Conservation (phyloP, 2,113 vertebrate genomes). For the Datnioides undecimradiatus region DNA sequence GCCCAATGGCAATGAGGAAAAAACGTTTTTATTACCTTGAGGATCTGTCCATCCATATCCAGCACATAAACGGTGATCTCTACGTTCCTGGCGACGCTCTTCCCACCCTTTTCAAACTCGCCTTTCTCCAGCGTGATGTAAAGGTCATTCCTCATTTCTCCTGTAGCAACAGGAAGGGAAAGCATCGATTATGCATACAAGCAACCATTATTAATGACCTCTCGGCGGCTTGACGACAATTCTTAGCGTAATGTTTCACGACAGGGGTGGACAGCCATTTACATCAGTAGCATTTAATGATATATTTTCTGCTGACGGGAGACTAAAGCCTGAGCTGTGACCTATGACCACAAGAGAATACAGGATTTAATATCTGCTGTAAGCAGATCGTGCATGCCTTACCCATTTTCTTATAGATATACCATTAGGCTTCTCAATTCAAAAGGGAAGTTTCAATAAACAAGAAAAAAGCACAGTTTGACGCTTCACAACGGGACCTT, state of each 20-base stretch:
- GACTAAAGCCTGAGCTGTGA: conserved; percentile 3
- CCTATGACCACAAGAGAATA: conserved; percentile 1
- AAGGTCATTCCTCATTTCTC: conserved; percentile 98
- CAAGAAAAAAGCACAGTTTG: background rate
- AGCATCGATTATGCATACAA: conserved; percentile 48
- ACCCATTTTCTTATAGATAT: background rate
- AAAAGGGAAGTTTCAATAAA: background rate
- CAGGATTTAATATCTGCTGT: background rate
- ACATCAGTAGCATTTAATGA: conserved; percentile 28
- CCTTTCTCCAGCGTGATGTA: conserved; percentile 96
- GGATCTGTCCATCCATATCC: conserved; percentile 89
- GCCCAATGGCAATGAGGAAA: background rate
- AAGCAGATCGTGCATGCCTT: background rate
- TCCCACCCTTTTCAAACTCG: conserved; percentile 98
- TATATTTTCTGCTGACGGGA: conserved; percentile 23
- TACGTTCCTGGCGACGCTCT: conserved; percentile 96
- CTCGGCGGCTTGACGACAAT: background rate
- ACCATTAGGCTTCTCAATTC: background rate
- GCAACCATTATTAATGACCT: conserved; percentile 41
- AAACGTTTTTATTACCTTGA: conserved; percentile 88
- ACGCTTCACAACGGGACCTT: too few relatives aligned
- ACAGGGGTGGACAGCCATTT: conserved; percentile 36
- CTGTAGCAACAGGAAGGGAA: conserved; percentile 74
- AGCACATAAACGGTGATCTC: conserved; percentile 95
- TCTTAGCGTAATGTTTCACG: conserved; percentile 9